A percentile compares a stretch with the other conserved stretches of the same genome.
These are phyloP conservation scores for Xylocopa sonorina DNA, from an alignment of 1,140 invertebrate genomes.

Conservation along the genomic window DNA sequence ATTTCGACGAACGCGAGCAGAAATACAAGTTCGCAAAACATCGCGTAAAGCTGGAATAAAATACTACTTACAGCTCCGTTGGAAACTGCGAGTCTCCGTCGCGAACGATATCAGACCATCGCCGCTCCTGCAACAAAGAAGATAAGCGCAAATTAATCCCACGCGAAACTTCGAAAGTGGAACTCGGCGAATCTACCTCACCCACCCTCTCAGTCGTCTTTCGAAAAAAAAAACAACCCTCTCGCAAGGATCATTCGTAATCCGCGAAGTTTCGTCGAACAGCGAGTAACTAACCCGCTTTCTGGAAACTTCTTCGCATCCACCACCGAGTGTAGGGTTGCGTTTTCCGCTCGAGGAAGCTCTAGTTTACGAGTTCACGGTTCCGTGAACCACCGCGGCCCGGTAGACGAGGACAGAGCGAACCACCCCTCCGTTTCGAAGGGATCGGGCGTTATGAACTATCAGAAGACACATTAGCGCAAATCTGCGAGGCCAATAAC, in stretches of 20 bases:
- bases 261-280: conserved; percentile 4
- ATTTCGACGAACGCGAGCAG: not conserved
- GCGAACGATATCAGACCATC: not conserved
- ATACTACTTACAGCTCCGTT: not conserved
- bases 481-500: conserved; percentile 79
- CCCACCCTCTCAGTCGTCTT: too few species aligned
- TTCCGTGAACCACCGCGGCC: conserved; percentile 61
- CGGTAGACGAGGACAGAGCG: not conserved
- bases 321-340: not conserved
- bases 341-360: conserved; percentile 28
- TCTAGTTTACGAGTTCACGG: conserved; percentile 72
- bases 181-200: not conserved
- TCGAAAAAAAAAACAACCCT: not conserved
- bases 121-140: not conserved
- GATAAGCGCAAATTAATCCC: not conserved
- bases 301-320: not conserved
- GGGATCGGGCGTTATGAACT: conserved; percentile 75
- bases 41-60: not conserved
- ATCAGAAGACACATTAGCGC: conserved; percentile 80
- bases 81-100: not conserved
- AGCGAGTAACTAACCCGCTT: not conserved
- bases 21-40: not conserved
- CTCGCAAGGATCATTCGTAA: not conserved
- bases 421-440: conserved; percentile 34
- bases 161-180: not conserved